Evolutionary conservation across 2,797 vertebrate species (phyloP).

Genomic region (Acrocephalus scirpaceus): DNA sequence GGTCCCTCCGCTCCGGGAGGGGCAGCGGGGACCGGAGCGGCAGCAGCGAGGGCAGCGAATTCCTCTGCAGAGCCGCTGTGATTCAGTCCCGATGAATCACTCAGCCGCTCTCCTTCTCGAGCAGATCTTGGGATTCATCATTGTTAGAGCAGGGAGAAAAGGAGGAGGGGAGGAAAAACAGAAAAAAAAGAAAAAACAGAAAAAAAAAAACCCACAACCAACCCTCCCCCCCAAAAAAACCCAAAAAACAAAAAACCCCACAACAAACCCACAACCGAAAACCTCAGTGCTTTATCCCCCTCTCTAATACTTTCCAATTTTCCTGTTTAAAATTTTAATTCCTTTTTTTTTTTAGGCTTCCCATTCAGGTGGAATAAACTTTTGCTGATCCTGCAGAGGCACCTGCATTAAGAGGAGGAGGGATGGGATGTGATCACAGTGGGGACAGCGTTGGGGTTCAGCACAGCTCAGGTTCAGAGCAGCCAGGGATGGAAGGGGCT

Average conservation of each 20-base stretch:
- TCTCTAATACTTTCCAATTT: neutral
- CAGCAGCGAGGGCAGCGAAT: neutral
- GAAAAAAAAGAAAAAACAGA: too few species aligned
- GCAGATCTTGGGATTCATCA: conserved; percentile 41
- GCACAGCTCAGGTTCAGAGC: neutral
- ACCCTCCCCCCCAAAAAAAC: too few species aligned
- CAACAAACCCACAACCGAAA: neutral
- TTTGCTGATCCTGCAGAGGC: neutral
- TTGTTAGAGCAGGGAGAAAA: neutral
- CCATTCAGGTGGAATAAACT: neutral
- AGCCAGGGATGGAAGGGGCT: neutral
- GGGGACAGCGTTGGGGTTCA: neutral
- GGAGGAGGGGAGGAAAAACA: too few species aligned
- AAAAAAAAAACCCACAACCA: neutral
- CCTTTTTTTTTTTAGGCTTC: neutral
- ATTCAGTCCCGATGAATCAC: conserved; percentile 64
- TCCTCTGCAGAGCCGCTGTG: conserved; percentile 22
- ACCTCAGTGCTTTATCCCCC: neutral
- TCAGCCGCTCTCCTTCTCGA: neutral
- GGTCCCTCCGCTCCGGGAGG: neutral
- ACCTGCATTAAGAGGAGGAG: neutral
- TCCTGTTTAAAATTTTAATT: neutral
- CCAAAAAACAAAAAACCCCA: neutral
- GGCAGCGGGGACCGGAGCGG: neutral
- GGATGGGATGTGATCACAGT: neutral